Base-by-base conservation (phyloP, 2,797 vertebrate genomes). In the Etheostoma perlongum region DNA sequence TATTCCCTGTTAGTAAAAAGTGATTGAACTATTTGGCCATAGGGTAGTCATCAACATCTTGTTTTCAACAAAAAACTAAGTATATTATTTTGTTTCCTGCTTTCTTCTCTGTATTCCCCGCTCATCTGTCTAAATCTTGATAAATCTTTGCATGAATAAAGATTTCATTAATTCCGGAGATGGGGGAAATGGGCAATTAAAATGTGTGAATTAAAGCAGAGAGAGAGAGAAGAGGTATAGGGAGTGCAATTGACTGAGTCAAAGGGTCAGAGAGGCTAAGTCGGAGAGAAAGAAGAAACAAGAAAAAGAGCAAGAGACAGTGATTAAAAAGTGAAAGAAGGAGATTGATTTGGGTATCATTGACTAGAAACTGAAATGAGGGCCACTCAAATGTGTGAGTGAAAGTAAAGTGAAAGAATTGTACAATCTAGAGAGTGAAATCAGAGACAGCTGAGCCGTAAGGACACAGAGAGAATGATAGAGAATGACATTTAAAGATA, bases 241-340 rank as follows among this genome's bases (percentile, higher is more conserved):
- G 44, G 65, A 62, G 80, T 1, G 49, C 74, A 77, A 90, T n/a
- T 67, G 83, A 84, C 81, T 76, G 51, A 89, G 81, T 88, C 75
- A 69, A 74, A 74, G 76, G 84, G 89, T 87, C 84, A 83, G 70
- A 83, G 65, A 76, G 87, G 85, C 64, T 68, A 84, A 89, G 81
- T 88, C 77, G 57, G 27, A 86, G 49, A 85, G 83, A 89, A 85
- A 88, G 76, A 25, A 54, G 58, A 72, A 86, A 87, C 72, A 73
- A 79, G 74, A 14, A 78, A 78, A 71, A 27, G 49, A 75, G 75
- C 80, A 83, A 67, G 65, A 82, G 72, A 67, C 61, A 16, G 73
- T 85, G 84, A 85, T 91, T 90, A 85, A 86, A 90, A 87, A 63
- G 78, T 85, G 81, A 87, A 90, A 88, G 79, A 52, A n/a, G 36